These are phyloP conservation scores for Elephantulus edwardii DNA, from an alignment of 2,113 vertebrate species.

Conservation along the genomic window DNA sequence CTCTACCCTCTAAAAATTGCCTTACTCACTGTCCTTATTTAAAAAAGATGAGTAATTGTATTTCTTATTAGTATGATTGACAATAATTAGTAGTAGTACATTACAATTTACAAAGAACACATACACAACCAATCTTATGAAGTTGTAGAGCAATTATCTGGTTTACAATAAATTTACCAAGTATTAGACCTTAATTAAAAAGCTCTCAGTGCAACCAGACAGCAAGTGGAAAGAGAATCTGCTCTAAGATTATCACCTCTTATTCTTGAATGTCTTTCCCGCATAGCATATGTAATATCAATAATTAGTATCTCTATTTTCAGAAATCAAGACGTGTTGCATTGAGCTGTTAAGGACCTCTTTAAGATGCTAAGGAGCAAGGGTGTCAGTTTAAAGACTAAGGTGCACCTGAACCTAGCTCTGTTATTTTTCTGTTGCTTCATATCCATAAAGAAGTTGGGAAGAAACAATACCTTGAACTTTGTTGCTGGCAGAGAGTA, in stretches of 20 bases:
- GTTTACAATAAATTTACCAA: conserved; percentile 18
- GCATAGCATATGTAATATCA: not conserved
- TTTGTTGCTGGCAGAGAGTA: too few species aligned
- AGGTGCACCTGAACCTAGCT: too few species aligned
- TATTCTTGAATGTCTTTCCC: not conserved
- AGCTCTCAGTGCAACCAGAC: not conserved
- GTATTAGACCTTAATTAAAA: not conserved
- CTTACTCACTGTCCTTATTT: not conserved
- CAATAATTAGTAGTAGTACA: not conserved
- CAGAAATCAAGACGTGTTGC: not conserved
- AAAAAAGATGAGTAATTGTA: conserved; percentile 18
- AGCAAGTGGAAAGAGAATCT: not conserved
- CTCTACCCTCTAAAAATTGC: not conserved
- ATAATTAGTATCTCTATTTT: not conserved
- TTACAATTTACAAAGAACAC: not conserved
- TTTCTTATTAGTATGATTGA: not conserved
- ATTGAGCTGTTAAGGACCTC: too few species aligned
- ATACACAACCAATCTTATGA: not conserved
- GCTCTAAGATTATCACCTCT: not conserved
- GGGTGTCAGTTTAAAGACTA: too few species aligned
- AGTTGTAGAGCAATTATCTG: not conserved
- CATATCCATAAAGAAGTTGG: too few species aligned
- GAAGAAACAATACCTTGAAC: too few species aligned
- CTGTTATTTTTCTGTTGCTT: too few species aligned
- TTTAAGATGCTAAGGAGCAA: too few species aligned